phyloP scores from a whole-genome alignment of 2,113 vertebrate genomes.

The Montifringilla adamsi region DNA sequence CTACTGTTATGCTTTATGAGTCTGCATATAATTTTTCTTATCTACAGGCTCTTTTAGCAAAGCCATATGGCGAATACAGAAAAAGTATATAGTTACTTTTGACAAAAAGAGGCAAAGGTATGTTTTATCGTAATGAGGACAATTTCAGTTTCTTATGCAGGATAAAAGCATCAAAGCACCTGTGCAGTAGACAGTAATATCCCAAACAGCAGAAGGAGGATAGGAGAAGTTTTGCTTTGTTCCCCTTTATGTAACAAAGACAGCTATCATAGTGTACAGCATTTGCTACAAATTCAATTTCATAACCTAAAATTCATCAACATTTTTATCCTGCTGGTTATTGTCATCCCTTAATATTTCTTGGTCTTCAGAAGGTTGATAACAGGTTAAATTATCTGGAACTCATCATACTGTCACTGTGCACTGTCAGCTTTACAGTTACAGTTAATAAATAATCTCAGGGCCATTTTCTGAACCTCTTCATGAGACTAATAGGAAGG shows the following conservation, averaged over 20 bases:
- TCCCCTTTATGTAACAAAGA: neutral
- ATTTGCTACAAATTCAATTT: neutral
- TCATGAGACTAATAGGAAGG: neutral
- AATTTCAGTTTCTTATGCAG: neutral
- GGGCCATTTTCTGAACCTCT: slow-evolving; percentile 3
- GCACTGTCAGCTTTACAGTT: neutral
- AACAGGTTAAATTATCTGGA: neutral
- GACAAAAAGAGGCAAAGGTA: neutral
- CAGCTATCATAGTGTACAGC: neutral
- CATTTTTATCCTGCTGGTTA: neutral
- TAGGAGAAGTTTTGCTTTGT: neutral
- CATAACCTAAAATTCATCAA: neutral
- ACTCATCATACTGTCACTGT: neutral
- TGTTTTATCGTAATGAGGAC: neutral
- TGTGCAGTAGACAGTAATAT: neutral
- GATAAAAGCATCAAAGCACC: neutral
- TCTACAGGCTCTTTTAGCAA: neutral
- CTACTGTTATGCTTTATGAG: neutral
- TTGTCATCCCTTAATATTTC: neutral
- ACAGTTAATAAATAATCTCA: neutral
- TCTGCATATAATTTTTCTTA: neutral
- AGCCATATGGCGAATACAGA: accelerated
- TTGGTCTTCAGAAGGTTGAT: neutral
- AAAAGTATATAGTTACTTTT: neutral
- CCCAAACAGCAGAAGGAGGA: neutral